phyloP scores from a whole-genome alignment of 2,888 invertebrate genomes.

The Trichopoda pennipes region DNA sequence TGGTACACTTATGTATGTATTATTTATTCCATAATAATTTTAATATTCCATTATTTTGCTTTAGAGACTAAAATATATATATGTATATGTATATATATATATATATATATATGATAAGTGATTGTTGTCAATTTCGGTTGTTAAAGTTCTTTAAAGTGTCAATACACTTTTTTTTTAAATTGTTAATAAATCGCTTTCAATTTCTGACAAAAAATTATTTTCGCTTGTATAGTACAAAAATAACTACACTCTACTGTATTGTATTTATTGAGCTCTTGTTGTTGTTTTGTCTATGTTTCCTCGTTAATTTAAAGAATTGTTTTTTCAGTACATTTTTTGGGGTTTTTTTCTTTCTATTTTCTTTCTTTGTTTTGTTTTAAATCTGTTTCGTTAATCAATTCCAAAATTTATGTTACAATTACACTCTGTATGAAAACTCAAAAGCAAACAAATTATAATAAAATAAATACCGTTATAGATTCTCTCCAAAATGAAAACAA shows the following conservation, averaged over 20 bases:
- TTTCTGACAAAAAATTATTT: slow-evolving; percentile 40
- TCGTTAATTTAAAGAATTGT: slow-evolving; percentile 42
- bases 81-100: no score
- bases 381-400: slow-evolving; percentile 50
- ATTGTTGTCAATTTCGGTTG: slow-evolving; percentile 32
- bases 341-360: slow-evolving; percentile 47
- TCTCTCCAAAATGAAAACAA: slow-evolving; percentile 34
- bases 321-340: slow-evolving; percentile 22
- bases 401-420: slow-evolving; percentile 53
- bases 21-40: slow-evolving; percentile 34
- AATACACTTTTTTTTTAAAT: slow-evolving; percentile 2
- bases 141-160: background rate
- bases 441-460: background rate
- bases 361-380: slow-evolving; percentile 30
- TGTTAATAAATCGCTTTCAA: slow-evolving; percentile 5
- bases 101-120: background rate
- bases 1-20: background rate
- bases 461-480: slow-evolving; percentile 23
- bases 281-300: slow-evolving; percentile 57
- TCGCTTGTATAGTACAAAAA: slow-evolving; percentile 62
- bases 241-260: slow-evolving; percentile 61
- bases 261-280: slow-evolving; percentile 56
- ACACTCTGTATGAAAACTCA: slow-evolving; percentile 15
- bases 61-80: background rate
- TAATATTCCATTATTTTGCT: background rate